Evolutionary conservation across 2,113 vertebrate genomes (phyloP).

Genomic region (Scatophagus argus): DNA sequence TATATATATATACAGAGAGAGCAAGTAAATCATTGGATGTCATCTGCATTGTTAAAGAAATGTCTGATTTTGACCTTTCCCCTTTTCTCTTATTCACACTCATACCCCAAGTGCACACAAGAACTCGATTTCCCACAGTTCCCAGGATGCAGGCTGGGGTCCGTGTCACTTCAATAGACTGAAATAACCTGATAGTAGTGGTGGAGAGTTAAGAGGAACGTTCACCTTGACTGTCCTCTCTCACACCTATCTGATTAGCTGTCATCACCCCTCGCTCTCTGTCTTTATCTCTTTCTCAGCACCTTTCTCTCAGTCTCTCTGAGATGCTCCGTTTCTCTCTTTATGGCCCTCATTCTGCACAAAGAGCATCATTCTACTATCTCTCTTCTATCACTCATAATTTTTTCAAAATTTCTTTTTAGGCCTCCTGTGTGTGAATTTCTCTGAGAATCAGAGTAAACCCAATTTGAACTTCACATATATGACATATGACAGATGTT

Average conservation of each 20-base stretch:
- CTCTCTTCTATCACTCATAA: too few species aligned
- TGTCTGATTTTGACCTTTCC: slow-evolving; percentile 63
- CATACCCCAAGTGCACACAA: slow-evolving; percentile 39
- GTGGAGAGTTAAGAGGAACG: slow-evolving; percentile 25
- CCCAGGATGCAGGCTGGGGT: slow-evolving; percentile 48
- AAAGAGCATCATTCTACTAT: not conserved
- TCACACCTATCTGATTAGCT: slow-evolving; percentile 71
- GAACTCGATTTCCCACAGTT: slow-evolving; percentile 71
- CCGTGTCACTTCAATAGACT: slow-evolving; percentile 54
- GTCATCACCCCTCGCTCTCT: slow-evolving; percentile 61
- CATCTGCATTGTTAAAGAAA: slow-evolving; percentile 8
- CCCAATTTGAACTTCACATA: not conserved
- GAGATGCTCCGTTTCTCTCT: not conserved
- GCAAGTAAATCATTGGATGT: not conserved
- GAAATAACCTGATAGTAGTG: slow-evolving; percentile 50
- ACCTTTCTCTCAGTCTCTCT: not conserved
- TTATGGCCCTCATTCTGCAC: not conserved
- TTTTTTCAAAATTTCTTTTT: not conserved
- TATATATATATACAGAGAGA: too few species aligned
- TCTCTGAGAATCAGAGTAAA: slow-evolving; percentile 1
- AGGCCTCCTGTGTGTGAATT: not conserved
- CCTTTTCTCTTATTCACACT: slow-evolving; percentile 55
- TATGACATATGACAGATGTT: slow-evolving; percentile 8
- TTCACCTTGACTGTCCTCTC: slow-evolving; percentile 58
- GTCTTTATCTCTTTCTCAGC: slow-evolving; percentile 22